Percentiles rank a stretch among this genome's conserved stretches.
phyloP scores from a whole-genome alignment of 2,113 vertebrate genomes.

The Camelus bactrianus region DNA sequence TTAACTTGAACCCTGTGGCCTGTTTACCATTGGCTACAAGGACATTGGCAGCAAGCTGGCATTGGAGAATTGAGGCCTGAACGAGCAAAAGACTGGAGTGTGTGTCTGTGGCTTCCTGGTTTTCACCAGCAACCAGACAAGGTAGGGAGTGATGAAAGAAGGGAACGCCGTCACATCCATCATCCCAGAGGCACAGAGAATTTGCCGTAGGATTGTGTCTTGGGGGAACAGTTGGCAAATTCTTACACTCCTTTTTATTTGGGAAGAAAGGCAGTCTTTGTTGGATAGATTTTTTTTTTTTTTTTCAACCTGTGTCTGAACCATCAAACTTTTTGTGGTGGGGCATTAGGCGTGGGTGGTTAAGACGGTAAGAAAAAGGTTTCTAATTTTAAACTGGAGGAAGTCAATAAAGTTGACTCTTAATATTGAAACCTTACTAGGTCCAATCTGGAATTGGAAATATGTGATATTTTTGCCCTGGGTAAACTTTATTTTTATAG shows the following conservation, averaged over 20 bases:
- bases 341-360: slow-evolving; percentile 44
- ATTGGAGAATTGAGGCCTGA: slow-evolving; percentile 93
- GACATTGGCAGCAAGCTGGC: slow-evolving; percentile 96
- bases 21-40: slow-evolving; percentile 94
- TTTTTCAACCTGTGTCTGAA: slow-evolving; percentile 75
- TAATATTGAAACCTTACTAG: slow-evolving; percentile 54
- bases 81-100: slow-evolving; percentile 81
- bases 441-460: slow-evolving; percentile 62
- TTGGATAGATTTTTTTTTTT: slow-evolving; percentile 62
- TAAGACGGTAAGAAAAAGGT: slow-evolving; percentile 53
- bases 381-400: slow-evolving; percentile 70
- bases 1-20: slow-evolving; percentile 98
- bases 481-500: slow-evolving; percentile 58
- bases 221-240: slow-evolving; percentile 77
- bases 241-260: slow-evolving; percentile 66
- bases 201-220: slow-evolving; percentile 71
- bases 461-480: slow-evolving; percentile 54
- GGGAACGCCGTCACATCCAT: slow-evolving; percentile 89
- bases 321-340: slow-evolving; percentile 62
- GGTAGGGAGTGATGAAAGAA: slow-evolving; percentile 88
- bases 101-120: slow-evolving; percentile 82
- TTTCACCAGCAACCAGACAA: slow-evolving; percentile 91
- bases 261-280: slow-evolving; percentile 73
- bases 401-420: slow-evolving; percentile 63
- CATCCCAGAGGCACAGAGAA: slow-evolving; percentile 89